phyloP scores from a whole-genome alignment of 2,113 vertebrate species.

The Hystrix brachyura region DNA sequence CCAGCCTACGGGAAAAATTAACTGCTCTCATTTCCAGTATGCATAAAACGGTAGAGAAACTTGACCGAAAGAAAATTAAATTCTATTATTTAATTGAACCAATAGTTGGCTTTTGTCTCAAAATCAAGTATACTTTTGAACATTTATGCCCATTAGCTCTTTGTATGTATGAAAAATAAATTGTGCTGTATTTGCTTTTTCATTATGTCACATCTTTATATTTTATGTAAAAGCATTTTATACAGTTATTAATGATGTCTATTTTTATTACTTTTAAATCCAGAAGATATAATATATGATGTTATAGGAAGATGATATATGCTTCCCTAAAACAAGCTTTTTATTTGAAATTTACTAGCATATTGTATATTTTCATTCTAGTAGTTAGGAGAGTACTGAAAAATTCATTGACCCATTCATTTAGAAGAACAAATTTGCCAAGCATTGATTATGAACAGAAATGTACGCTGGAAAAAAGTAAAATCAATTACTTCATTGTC shows the following conservation, averaged over 20 bases:
- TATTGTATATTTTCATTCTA: not conserved
- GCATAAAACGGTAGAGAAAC: not conserved
- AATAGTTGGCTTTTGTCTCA: not conserved
- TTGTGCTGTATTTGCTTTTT: not conserved
- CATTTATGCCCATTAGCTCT: not conserved
- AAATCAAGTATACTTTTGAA: not conserved
- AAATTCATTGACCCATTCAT: not conserved
- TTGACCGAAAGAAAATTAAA: not conserved
- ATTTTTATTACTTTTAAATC: not conserved
- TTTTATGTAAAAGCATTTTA: not conserved
- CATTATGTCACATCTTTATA: not conserved
- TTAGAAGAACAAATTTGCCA: not conserved
- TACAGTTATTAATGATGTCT: not conserved
- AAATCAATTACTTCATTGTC: not conserved
- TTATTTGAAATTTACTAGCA: not conserved
- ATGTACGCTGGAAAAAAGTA: not conserved
- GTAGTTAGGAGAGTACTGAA: not conserved
- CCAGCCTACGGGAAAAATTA: conserved; percentile 47
- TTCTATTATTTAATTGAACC: not conserved
- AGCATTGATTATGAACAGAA: not conserved
- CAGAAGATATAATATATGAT: not conserved
- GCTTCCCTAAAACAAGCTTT: not conserved
- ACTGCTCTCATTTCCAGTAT: not conserved
- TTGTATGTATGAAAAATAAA: not conserved
- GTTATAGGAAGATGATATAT: not conserved